Evolutionary conservation across 2,113 vertebrate species (phyloP).

Genomic region (Cercocebus atys): DNA sequence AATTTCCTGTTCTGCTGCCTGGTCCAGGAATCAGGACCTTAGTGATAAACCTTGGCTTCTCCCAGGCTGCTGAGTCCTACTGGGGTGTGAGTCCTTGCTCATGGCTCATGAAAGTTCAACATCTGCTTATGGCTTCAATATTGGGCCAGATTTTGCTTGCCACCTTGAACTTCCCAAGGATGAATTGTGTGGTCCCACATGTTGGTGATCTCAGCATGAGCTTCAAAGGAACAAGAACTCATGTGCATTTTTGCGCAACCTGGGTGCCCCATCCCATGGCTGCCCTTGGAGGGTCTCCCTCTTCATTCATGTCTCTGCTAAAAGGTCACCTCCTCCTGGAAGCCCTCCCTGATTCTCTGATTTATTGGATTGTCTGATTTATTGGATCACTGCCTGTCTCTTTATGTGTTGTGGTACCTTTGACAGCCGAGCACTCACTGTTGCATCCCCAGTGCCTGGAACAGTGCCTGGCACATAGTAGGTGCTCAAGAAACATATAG

Average conservation of each 20-base stretch:
- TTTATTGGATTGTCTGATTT: not conserved
- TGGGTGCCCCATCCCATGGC: not conserved
- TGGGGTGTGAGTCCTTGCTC: not conserved
- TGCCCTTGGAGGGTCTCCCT: not conserved
- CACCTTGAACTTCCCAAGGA: not conserved
- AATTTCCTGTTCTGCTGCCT: no score
- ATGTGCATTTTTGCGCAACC: not conserved
- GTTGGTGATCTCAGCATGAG: not conserved
- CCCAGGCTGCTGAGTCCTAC: not conserved
- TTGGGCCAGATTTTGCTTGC: not conserved
- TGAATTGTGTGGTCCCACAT: not conserved
- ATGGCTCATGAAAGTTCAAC: not conserved
- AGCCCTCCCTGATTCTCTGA: not conserved
- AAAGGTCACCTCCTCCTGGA: not conserved
- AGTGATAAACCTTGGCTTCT: fast-evolving
- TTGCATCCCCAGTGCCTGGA: not conserved
- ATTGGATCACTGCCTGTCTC: not conserved
- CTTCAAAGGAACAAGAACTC: not conserved
- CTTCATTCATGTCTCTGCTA: not conserved
- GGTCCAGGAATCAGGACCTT: not conserved
- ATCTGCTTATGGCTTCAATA: not conserved
- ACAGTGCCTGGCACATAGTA: not conserved
- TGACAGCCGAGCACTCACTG: not conserved
- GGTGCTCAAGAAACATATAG: not conserved
- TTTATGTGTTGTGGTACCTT: not conserved